phyloP scores from a whole-genome alignment of 2,113 vertebrate species.

The Zosterops hypoxanthus region DNA sequence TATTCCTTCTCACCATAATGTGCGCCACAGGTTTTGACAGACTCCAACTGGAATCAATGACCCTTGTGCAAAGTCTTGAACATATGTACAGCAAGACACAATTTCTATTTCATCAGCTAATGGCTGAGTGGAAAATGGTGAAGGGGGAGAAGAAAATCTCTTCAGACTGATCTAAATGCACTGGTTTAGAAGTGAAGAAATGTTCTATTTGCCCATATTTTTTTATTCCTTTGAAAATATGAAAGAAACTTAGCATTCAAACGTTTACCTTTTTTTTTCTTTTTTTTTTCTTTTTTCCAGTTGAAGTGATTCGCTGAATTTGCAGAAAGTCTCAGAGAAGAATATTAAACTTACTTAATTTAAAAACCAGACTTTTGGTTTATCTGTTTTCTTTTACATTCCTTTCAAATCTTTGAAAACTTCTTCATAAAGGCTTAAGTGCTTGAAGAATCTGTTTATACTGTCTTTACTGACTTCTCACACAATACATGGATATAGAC shows the following conservation, averaged over 20 bases:
- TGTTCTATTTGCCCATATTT: not conserved
- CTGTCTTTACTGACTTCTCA: not conserved
- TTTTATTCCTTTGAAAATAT: not conserved
- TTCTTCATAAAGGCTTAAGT: not conserved
- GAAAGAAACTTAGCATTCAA: not conserved
- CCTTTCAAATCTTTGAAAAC: not conserved
- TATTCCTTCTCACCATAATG: not conserved
- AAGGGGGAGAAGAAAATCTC: not conserved
- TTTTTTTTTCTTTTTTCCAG: not conserved
- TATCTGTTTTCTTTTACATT: not conserved
- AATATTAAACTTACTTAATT: not conserved
- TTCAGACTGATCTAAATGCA: not conserved
- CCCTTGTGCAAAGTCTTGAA: not conserved
- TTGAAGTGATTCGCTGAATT: not conserved
- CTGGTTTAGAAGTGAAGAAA: not conserved
- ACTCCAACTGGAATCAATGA: slow-evolving; percentile 10
- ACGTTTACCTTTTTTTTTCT: not conserved
- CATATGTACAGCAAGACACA: not conserved
- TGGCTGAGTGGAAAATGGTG: not conserved
- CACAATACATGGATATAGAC: not conserved
- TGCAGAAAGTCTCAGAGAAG: not conserved
- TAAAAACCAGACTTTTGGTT: not conserved
- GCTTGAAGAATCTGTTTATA: not conserved
- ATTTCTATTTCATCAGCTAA: not conserved
- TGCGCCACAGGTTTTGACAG: not conserved